These are phyloP conservation scores for Celastrina argiolus DNA, from an alignment of 2,888 invertebrate genomes.

Conservation along the genomic window DNA sequence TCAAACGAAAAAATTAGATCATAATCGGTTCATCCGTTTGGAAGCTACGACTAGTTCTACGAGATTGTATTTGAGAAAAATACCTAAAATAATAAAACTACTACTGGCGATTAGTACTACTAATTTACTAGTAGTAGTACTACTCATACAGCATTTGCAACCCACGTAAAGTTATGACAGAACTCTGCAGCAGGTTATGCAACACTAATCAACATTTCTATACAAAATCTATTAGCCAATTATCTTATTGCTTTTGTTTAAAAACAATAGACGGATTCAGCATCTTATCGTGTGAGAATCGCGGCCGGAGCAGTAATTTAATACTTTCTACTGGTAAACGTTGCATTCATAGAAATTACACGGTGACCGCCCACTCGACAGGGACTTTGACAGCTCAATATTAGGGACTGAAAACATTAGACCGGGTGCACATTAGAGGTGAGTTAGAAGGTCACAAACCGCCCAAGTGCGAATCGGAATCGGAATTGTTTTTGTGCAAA, in stretches of 20 bases:
- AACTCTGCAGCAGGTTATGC: background rate
- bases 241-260: constrained; percentile 37
- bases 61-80: too few species aligned
- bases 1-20: too few species aligned
- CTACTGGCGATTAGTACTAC: too few species aligned
- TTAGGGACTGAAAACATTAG: constrained; percentile 51
- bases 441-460: too few species aligned
- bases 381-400: constrained; percentile 65
- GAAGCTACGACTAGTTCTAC: too few species aligned
- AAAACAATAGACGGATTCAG: constrained; percentile 52
- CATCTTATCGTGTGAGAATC: constrained; percentile 67
- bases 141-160: background rate
- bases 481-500: too few species aligned
- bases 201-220: constrained; percentile 11
- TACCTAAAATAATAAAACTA: too few species aligned
- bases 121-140: too few species aligned
- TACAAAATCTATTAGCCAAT: constrained; percentile 27
- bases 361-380: constrained; percentile 53
- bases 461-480: too few species aligned
- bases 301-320: constrained; percentile 55
- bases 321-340: constrained; percentile 62
- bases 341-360: constrained; percentile 61
- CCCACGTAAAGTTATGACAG: background rate
- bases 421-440: background rate
- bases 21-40: too few species aligned